Base-by-base conservation (phyloP, 2,797 vertebrate genomes). In the Rhodeus uyekii region DNA sequence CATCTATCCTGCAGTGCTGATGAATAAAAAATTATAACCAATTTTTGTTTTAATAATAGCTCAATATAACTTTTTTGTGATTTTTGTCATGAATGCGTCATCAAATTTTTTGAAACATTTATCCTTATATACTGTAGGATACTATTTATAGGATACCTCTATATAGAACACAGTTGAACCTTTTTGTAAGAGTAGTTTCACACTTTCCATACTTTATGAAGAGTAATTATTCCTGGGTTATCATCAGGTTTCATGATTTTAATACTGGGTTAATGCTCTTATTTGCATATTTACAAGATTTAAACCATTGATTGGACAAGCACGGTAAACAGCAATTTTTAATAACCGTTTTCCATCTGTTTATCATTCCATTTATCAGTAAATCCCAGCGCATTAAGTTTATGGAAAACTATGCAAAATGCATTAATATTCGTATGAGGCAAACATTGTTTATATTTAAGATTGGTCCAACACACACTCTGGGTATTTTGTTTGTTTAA, bases 251-350 rank as follows among this genome's bases (percentile, higher is more conserved):
- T 67, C 14, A 29, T 19, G 22, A 53, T 42, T 44, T n/a, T 3
- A 53, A 18, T 71, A 60, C 34, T 58, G 18, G 18, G 44, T 72
- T 46, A 64, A 46, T 10, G 18, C n/a, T 36, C 29, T 14, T 5
- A 73, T 73, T 64, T 73, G 79, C 42, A 81, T 73, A 48, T 73
- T 73, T 63, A 50, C 5, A 12, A 53, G 68, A 8, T 81, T 36
- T 50, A 29, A 61, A 34, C 8, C 16, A 48, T 13, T 48, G 39
- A 72, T 36, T 72, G 67, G 55, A 36, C 16, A 32, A 61, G 67
- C 65, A 72, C 42, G 24, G 50, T 27, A 44, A 3, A 29, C 2
- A 1, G 16, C 18, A 24, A 55, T 38, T 32, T 29, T 58, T 60
- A 34, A 71, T 60, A 80, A 71, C 13, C 8, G 27, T 29, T 42